A percentile compares a stretch with the other conserved stretches of the same genome.
Evolutionary conservation across 2,113 vertebrate species (phyloP).

Genomic region (Eudyptes chrysolophus): DNA sequence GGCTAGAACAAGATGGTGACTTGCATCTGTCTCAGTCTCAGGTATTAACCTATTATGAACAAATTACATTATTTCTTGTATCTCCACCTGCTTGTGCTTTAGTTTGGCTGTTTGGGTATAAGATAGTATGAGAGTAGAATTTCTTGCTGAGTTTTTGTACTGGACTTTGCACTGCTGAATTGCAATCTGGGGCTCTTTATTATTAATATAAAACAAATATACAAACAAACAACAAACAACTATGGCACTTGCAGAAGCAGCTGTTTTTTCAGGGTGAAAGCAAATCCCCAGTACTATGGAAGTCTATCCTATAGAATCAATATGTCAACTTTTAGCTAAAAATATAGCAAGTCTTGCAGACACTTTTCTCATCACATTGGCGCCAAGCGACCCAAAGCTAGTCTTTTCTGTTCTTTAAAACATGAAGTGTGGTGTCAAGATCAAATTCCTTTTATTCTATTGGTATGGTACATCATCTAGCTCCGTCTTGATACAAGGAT

Average conservation of each 20-base stretch:
- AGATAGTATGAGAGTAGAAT: background rate
- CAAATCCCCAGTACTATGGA: background rate
- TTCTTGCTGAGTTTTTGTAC: background rate
- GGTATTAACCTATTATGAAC: background rate
- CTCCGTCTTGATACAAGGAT: background rate
- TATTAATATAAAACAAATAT: background rate
- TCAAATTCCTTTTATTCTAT: background rate
- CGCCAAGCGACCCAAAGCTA: background rate
- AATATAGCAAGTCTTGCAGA: background rate
- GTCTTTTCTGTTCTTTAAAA: background rate
- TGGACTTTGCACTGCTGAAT: background rate
- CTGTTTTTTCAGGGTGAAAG: background rate
- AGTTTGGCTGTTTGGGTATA: background rate
- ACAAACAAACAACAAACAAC: background rate
- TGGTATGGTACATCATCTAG: background rate
- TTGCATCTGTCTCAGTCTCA: background rate
- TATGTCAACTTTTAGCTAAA: background rate
- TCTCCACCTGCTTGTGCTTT: background rate
- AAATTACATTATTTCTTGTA: background rate
- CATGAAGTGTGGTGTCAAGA: background rate
- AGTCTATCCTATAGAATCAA: background rate
- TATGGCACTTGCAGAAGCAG: background rate
- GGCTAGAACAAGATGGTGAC: background rate
- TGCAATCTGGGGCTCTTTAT: background rate
- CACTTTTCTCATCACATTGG: background rate